Evolutionary conservation across 2,888 invertebrate genomes (phyloP).

Genomic region (Tetragonula carbonaria): DNA sequence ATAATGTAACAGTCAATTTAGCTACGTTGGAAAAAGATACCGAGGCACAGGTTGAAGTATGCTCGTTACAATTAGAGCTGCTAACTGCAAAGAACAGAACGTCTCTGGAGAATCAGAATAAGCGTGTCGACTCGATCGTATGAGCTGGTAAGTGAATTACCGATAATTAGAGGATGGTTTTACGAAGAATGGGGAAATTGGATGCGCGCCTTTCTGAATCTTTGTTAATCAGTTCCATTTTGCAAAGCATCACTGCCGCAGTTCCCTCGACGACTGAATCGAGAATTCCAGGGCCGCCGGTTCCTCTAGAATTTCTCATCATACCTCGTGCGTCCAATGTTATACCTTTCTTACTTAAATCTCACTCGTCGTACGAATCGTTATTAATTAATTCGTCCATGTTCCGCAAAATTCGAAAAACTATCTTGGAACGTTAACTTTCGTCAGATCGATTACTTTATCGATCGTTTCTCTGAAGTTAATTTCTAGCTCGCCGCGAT

Average conservation of each 20-base stretch:
- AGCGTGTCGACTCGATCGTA: slow-evolving; percentile 61
- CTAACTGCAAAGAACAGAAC: slow-evolving; percentile 27
- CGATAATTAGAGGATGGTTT: slow-evolving; percentile 61
- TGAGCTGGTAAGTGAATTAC: slow-evolving; percentile 60
- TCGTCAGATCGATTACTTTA: background rate
- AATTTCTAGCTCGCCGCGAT: background rate
- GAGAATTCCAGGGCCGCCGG: slow-evolving; percentile 70
- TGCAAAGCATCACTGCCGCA: slow-evolving; percentile 73
- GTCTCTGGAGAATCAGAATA: slow-evolving; percentile 48
- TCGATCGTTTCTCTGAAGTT: no score
- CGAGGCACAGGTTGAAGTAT: background rate
- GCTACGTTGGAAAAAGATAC: slow-evolving; percentile 14
- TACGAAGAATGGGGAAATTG: slow-evolving; percentile 68
- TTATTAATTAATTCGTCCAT: background rate
- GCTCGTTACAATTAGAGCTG: slow-evolving; percentile 40
- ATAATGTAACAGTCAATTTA: slow-evolving; percentile 2
- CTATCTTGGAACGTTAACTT: no score
- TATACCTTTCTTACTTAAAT: background rate
- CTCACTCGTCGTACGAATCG: background rate
- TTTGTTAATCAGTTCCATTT: slow-evolving; percentile 81
- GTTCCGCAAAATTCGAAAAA: background rate
- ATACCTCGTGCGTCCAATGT: background rate
- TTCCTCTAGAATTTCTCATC: slow-evolving; percentile 43
- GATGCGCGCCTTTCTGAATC: slow-evolving; percentile 76
- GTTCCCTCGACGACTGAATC: slow-evolving; percentile 71